Base-by-base conservation (phyloP, 35 echinoderm and acorn worm species). In the Anneissia japonica region DNA sequence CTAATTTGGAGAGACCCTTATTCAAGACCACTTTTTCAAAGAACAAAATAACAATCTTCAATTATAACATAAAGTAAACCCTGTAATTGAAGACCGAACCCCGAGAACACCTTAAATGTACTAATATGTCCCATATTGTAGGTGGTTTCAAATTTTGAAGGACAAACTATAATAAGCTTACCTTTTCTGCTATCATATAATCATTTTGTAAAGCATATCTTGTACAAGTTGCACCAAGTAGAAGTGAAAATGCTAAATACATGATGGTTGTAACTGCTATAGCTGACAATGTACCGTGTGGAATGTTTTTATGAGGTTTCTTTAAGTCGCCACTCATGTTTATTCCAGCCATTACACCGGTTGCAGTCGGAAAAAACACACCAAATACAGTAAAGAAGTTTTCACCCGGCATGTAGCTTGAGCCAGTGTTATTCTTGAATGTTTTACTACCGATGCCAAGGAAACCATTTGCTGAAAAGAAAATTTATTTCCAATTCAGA, bases 151-250 rank as follows among this genome's bases (percentile, higher is more conserved):
- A 34, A 76, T 14, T 14, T 28, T 34, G 1, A 36, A 41, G 14
- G 21, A 38, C 39, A 40, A 0, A 21, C 12, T 36, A 30, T 43
- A 46, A 41, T 29, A 5, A 26, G 78, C 78, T 77, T 82, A 99
- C 96, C 87, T 88, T 93, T 86, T 99, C 96, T 72, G 92, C 96
- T 46, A 99, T 99, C 89, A 94, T 99, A 77, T 99, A 99, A 75
- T 99, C 92, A 4, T 82, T 76, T 84, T 97, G 95, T 77, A 94
- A 51, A 30, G 76, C 72, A 14, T 46, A 41, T 21, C 91, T 93
- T 45, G 80, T 83, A 80, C 96, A 99, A 6, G 91, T 94, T 26
- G 82, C 96, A 30, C 96, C 92, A 4, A 93, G 79, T 30, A 99
- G 76, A 11, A 99, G 81, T 33, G 84, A 92, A 89, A 93, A 99